Evolutionary conservation across 2,888 invertebrate genomes (phyloP), one percentile per base, ranked within the genome.

Genomic region (Lepidonotus clava): DNA sequence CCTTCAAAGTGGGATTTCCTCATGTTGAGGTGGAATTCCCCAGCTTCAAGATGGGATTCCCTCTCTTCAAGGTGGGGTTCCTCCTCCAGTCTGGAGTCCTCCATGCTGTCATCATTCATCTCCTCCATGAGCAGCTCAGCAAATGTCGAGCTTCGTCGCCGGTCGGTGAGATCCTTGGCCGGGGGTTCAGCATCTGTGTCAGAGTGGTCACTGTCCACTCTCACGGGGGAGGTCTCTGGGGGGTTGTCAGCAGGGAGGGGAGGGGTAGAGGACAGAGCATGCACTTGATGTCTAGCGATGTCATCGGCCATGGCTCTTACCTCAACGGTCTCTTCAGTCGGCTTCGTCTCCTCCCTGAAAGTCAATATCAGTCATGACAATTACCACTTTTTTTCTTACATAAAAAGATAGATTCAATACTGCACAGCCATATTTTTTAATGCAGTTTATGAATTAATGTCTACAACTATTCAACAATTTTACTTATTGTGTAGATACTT

Each of bases 71-170:
- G 46, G 8, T 8, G 38, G 36, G 34, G 36, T 32, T 18, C 18
- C 34, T 71, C 71, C 5, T 71, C 71, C 5, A 71, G 71, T 5
- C 18, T 18, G 5, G 80, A 80, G 18, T 46, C 28, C 8, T 80
- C 80, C 6, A 80, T 21, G 32, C 80, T 80, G 24, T 80, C 80
- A 51, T 80, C 80, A 80, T 41, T 80, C 28, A 80, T 28, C 18
- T 80, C 80, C 41, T 80, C 46, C 21, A 80, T 2, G 28, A 80
- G 51, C 34, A 46, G 80, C 18, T 80, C 46, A 41, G 80, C 80
- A n/a, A 80, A 80, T 8, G 80, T 32, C 21, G 80, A 80, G 32
- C 80, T 46, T n/a, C 80, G 11, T 32, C 46, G 21, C 14, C 28
- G 80, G n/a, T 51, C 21, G 21, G 11, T 14, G 21, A 11, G 14